A percentile compares a stretch with the other conserved stretches of the same genome.
Evolutionary conservation across 1,140 invertebrate species (phyloP).

Genomic region (Popillia japonica): DNA sequence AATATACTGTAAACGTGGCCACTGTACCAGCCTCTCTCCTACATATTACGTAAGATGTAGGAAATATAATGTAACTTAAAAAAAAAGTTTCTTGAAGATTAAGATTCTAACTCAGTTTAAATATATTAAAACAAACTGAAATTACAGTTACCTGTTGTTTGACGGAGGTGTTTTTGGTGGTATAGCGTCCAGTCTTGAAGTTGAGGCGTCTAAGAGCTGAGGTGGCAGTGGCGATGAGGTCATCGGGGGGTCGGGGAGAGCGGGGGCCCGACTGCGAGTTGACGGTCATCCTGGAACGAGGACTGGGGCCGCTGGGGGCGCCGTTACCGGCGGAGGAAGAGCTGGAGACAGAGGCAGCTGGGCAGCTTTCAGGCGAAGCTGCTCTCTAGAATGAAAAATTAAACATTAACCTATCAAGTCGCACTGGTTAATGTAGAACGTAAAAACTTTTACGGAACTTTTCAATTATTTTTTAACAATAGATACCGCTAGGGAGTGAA

Average conservation of each 20-base stretch:
- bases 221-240: slow-evolving; percentile 70
- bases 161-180: slow-evolving; percentile 60
- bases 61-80: too few species aligned
- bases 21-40: too few species aligned
- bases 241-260: slow-evolving; percentile 62
- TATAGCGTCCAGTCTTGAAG: slow-evolving; percentile 69
- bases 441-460: not conserved
- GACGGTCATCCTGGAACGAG: slow-evolving; percentile 62
- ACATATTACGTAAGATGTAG: too few species aligned
- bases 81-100: too few species aligned
- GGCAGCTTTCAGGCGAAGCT: slow-evolving; percentile 33
- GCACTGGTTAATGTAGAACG: not conserved
- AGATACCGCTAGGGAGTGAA: not conserved
- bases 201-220: slow-evolving; percentile 73
- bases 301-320: slow-evolving; percentile 22
- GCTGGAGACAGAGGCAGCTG: slow-evolving; percentile 27
- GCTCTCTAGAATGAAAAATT: not conserved
- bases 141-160: slow-evolving; percentile 52
- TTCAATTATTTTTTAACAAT: not conserved
- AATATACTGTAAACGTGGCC: too few species aligned
- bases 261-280: slow-evolving; percentile 62
- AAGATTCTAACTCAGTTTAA: too few species aligned
- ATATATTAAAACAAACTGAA: too few species aligned
- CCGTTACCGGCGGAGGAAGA: slow-evolving; percentile 29
- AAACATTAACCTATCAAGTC: not conserved